A percentile compares a stretch with the other conserved stretches of the same genome.
Conservation (phyloP, 2,797 vertebrate species). For the Echeneis naucrates region DNA sequence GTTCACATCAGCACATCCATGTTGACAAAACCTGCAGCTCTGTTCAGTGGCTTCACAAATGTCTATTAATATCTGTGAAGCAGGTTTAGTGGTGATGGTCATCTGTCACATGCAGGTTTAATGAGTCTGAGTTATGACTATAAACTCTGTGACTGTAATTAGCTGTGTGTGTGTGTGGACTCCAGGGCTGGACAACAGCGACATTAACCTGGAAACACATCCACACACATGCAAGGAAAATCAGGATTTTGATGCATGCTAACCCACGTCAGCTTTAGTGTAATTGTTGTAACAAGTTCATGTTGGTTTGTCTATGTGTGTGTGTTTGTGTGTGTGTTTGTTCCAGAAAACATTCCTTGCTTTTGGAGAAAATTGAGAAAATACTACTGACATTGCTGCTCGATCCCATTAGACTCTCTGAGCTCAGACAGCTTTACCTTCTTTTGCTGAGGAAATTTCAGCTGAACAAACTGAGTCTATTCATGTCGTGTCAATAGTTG, state of each 20-base stretch:
- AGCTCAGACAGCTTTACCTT: neutral
- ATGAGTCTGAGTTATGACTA: constrained; percentile 44
- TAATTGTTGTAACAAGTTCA: constrained; percentile 73
- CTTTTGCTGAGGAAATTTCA: neutral
- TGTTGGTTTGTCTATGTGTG: constrained; percentile 27
- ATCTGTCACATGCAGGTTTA: constrained; percentile 36
- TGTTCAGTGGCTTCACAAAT: constrained; percentile 10
- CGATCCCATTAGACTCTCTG: neutral
- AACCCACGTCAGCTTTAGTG: constrained; percentile 27
- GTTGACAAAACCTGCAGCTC: constrained; percentile 2
- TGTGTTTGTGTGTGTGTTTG: constrained; percentile 23
- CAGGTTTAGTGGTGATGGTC: constrained; percentile 19
- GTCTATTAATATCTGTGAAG: constrained; percentile 24
- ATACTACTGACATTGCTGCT: constrained; percentile 5
- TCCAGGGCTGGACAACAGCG: neutral
- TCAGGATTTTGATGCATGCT: constrained; percentile 43
- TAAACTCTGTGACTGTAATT: constrained; percentile 26
- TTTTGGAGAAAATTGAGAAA: neutral
- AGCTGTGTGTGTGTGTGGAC: neutral
- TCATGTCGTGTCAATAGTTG: neutral
- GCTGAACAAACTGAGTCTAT: neutral
- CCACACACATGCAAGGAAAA: constrained; percentile 12
- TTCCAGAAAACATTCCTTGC: constrained; percentile 19
- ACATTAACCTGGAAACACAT: constrained; percentile 1
- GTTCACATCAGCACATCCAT: neutral